Evolutionary conservation across 2,888 invertebrate genomes (phyloP).

Genomic region (Liodrosophila aerea): DNA sequence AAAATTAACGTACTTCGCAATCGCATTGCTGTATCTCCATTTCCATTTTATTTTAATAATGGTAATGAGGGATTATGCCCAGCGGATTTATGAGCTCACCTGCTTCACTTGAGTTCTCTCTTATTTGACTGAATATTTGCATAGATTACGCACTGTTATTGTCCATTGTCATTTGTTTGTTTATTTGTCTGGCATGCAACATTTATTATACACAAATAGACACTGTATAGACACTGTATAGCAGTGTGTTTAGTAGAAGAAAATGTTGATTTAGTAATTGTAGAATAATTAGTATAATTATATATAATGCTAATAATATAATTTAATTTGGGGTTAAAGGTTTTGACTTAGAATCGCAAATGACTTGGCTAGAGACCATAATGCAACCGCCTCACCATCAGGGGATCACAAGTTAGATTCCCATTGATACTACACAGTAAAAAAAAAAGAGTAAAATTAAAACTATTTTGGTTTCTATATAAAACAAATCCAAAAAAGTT

Average conservation of each 20-base stretch:
- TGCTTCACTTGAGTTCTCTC: not conserved
- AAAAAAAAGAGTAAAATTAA: too few relatives aligned
- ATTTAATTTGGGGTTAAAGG: too few relatives aligned
- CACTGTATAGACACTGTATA: constrained; percentile 27
- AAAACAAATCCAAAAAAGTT: too few relatives aligned
- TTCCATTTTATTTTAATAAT: constrained; percentile 40
- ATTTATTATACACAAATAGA: constrained; percentile 38
- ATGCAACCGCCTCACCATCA: too few relatives aligned
- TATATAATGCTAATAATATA: too few relatives aligned
- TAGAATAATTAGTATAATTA: too few relatives aligned
- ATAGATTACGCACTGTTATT: constrained; percentile 19
- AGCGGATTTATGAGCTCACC: not conserved
- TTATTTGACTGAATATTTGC: constrained; percentile 3
- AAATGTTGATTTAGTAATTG: too few relatives aligned
- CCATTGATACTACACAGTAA: too few relatives aligned
- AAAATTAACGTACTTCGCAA: constrained; percentile 29
- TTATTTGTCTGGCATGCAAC: constrained; percentile 42
- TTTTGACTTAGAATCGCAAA: too few relatives aligned
- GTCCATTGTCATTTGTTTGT: constrained; percentile 19
- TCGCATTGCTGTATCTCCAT: not conserved
- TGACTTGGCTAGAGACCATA: too few relatives aligned
- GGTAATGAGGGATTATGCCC: constrained; percentile 29
- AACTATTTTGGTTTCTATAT: too few relatives aligned
- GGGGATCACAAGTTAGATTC: too few relatives aligned
- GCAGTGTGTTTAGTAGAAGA: constrained; percentile 32